Base-by-base conservation (phyloP, 1,140 invertebrate genomes). In the Drusus annulatus region DNA sequence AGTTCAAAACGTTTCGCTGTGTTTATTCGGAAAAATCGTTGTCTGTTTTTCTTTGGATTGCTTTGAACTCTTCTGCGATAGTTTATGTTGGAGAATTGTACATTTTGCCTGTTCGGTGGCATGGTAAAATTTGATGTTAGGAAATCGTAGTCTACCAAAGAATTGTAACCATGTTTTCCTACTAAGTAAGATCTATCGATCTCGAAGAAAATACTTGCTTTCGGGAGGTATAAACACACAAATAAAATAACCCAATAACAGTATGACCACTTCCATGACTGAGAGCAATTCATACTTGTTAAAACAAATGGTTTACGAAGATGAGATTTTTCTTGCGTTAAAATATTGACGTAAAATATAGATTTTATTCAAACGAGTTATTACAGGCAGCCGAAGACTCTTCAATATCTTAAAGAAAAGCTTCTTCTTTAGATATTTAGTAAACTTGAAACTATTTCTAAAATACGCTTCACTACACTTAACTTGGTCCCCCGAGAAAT, bases 111-210 rank as follows among this genome's bases (percentile, higher is more conserved):
- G 60, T 71, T 79, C 50, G 36, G 71, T 58, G 65, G 50, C 13
- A 65, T 31, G 0, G 62, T 45, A 58, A 69, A 69, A 23, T 79
- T 58, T 5, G 50, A 78, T 36, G 60, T 54, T 31, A 51, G 36
- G 7, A 58, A 19, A 36, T 79, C 51, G 19, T 45, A 52, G 21
- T 71, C 63, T 17, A 50, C 10, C 16, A 58, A 31, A 19, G 52
- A 71, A 73, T 56, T 60, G 21, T 79, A 71, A 0, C 77, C 77
- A 36, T 73, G 77, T 19, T 79, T 79, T 52, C 77, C 77, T 50
- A 79, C 36, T 0, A 28, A 17, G 45, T 71, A 71, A 21, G 17
- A 15, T 45, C 77, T 69, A 25, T 79, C 65, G 16, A 71, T 73
- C 50, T 79, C 65, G 28, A 36, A 79, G 8, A 25, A 71, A 10